Evolutionary conservation across 2,888 invertebrate genomes (phyloP).

Genomic region (Patella caerulea): DNA sequence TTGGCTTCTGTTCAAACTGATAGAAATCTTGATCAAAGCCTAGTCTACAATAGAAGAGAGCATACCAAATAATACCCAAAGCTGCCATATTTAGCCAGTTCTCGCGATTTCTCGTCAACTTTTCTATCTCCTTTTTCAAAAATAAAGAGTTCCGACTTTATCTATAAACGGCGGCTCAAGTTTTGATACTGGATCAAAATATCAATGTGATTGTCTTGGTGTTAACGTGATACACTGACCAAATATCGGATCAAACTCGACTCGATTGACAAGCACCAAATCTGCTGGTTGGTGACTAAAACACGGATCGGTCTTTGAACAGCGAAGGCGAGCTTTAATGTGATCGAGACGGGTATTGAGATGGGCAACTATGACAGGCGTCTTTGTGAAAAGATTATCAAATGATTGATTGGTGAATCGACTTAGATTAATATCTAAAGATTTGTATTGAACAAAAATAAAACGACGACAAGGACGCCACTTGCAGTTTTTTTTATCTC

Average conservation of each 20-base stretch:
- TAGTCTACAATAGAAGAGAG: no score
- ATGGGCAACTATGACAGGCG: neutral
- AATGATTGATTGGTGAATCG: conserved; percentile 10
- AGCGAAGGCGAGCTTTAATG: conserved; percentile 1
- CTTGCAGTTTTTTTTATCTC: no score
- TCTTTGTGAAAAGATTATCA: conserved; percentile 7
- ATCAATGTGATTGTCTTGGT: conserved; percentile 13
- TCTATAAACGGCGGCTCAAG: conserved; percentile 12
- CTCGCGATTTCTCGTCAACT: conserved; percentile 7
- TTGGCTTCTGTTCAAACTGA: no score
- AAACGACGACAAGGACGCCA: no score
- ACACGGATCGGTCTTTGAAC: conserved; percentile 10
- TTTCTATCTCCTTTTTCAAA: neutral
- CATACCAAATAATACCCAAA: no score
- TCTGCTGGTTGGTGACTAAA: conserved; percentile 1
- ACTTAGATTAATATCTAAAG: neutral
- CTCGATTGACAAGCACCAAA: conserved; percentile 7
- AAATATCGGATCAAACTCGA: conserved; percentile 1
- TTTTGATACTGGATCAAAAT: conserved; percentile 13
- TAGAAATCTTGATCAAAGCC: no score
- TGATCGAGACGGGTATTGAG: conserved; percentile 3
- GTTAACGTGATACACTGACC: conserved; percentile 7
- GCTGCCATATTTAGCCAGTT: neutral
- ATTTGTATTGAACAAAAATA: no score
- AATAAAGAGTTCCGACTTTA: conserved; percentile 9